phyloP scores from a whole-genome alignment of 1,140 invertebrate genomes.

The Caenorhabditis tropicalis region DNA sequence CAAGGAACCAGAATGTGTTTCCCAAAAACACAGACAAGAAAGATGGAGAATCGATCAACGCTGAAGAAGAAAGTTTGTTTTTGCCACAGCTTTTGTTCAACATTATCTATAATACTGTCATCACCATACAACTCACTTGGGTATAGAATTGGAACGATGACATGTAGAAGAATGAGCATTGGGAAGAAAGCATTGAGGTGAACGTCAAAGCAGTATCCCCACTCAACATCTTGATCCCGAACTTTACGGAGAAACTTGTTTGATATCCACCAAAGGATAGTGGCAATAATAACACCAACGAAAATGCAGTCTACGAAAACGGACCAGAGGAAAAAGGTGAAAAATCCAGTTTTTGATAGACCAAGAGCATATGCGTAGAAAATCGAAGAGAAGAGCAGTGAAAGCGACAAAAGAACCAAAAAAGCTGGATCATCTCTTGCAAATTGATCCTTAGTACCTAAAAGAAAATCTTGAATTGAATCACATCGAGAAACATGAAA shows the following conservation, averaged over 20 bases:
- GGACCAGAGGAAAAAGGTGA: slow-evolving; percentile 88
- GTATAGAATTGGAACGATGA: slow-evolving; percentile 76
- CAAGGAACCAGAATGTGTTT: slow-evolving; percentile 92
- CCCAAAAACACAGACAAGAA: slow-evolving; percentile 82
- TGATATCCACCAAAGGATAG: slow-evolving; percentile 85
- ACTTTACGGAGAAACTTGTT: slow-evolving; percentile 86
- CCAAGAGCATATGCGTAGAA: slow-evolving; percentile 85
- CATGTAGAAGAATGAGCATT: slow-evolving; percentile 88
- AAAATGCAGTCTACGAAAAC: slow-evolving; percentile 92
- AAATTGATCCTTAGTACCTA: slow-evolving; percentile 97
- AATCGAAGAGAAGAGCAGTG: slow-evolving; percentile 87
- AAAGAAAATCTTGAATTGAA: slow-evolving; percentile 38
- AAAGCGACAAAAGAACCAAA: slow-evolving; percentile 86
- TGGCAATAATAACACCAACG: slow-evolving; percentile 85
- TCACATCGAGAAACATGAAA: not conserved
- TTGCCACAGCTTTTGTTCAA: not conserved
- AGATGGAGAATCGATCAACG: slow-evolving; percentile 64
- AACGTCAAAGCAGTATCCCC: slow-evolving; percentile 98
- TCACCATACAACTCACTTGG: slow-evolving; percentile 56
- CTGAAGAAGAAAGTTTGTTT: slow-evolving; percentile 31
- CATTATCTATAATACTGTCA: not conserved
- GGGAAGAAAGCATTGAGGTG: slow-evolving; percentile 98
- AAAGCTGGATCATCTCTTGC: slow-evolving; percentile 98
- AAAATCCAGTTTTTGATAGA: slow-evolving; percentile 80
- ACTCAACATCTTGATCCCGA: slow-evolving; percentile 86